These are phyloP conservation scores for Molorchus minor DNA, from an alignment of 2,888 invertebrate species.

Conservation along the genomic window DNA sequence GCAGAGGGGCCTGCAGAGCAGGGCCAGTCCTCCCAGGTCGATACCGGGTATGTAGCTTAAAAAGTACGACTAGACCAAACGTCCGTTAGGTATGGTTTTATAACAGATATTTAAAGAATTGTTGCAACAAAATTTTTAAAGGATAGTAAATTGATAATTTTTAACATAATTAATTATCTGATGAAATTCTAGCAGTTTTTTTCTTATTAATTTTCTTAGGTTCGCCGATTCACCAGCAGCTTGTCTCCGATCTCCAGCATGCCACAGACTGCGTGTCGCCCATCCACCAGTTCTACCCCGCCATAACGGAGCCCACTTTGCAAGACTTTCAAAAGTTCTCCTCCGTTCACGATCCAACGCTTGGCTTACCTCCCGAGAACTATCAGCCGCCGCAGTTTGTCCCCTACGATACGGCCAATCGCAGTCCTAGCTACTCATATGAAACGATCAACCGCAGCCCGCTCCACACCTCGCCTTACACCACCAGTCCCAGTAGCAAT, in stretches of 20 bases:
- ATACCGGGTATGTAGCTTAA: constrained; percentile 67
- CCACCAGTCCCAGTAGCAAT: constrained; percentile 55
- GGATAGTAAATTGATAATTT: too few species aligned
- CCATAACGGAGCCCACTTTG: constrained; percentile 65
- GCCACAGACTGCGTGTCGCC: constrained; percentile 65
- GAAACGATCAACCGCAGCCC: constrained; percentile 42
- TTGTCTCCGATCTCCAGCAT: constrained; percentile 55
- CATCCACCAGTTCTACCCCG: constrained; percentile 66
- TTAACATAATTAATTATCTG: too few species aligned
- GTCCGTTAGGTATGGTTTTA: background rate
- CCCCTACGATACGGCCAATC: constrained; percentile 42
- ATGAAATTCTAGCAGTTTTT: too few species aligned
- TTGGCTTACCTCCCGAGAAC: constrained; percentile 49
- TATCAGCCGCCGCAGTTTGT: constrained; percentile 42
- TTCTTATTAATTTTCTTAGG: constrained; percentile 63
- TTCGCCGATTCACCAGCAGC: constrained; percentile 71
- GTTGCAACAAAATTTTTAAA: too few species aligned
- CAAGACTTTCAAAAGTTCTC: constrained; percentile 43
- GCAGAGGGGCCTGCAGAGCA: constrained; percentile 66
- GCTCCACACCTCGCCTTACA: constrained; percentile 52
- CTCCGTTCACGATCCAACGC: constrained; percentile 46
- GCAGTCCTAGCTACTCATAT: constrained; percentile 42
- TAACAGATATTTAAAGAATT: too few species aligned
- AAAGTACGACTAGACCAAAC: too few species aligned
- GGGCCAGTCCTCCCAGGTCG: constrained; percentile 65